Base-by-base conservation (phyloP, 2,797 vertebrate species). In the Cossypha niveicapilla region DNA sequence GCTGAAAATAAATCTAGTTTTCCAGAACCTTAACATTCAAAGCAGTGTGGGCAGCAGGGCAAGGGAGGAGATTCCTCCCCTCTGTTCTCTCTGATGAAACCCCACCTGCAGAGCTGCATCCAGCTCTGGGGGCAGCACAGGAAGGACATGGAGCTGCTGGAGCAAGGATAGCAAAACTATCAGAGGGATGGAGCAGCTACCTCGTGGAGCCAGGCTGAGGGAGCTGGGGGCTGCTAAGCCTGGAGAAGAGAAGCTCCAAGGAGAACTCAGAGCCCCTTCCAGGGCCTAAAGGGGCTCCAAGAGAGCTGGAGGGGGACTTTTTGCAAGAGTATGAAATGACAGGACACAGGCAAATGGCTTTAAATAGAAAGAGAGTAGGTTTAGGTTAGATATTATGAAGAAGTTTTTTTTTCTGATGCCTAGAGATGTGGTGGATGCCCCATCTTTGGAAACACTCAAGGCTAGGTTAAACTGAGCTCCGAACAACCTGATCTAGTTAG, bases 111-210 rank as follows among this genome's bases (percentile, higher is more conserved):
- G 42, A 48, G 63, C 13, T 37, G 56, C 27, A 32, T 4, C 42
- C 48, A 75, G 0, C 48, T 2, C 48, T 8, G 28, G 22, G 7
- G 6, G 12, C n/a, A 57, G 35, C 50, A 32, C 14, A 44, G 35
- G 13, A 56, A 50, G 27, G 35, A 37, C 32, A 5, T 0, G 6
- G 41, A 74, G 41, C 34, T 67, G 22, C 0, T 28, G 48, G 48
- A 61, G 18, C 3, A 21, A 32, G 9, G 45, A 47, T 2, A 47
- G 23, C n/a, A 62, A 18, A 35, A 17, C 3, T 3, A 18, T 13
- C 19, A 44, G 42, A 44, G 28, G 30, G 44, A 30, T n/a, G 37
- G 12, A 70, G 63, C 10, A 61, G 9, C 23, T 35, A 42, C 18
- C 13, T 28, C 44, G 28, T 9, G 19, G 11, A 44, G 42, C 4